Evolutionary conservation across 2,888 invertebrate genomes (phyloP), one percentile per base, ranked within the genome.

Genomic region (Eulithis testata): DNA sequence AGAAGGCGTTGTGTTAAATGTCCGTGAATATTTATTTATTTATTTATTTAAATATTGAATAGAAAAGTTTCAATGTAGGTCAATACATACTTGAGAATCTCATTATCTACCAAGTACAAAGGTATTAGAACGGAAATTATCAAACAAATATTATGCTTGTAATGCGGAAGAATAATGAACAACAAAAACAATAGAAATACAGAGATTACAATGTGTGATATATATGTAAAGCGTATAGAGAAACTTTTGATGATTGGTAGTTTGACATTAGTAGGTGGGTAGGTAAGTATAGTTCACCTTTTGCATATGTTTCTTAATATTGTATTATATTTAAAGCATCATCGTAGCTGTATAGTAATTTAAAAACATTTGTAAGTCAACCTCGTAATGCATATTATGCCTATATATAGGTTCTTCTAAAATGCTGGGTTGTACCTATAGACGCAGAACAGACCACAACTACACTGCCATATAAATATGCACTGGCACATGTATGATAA

Each of bases 401-500:
- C 75, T 73, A 76, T 76, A 76, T 76, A 78, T 21, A 78, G 71
- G 70, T 76, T 77, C 77, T 73, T 76, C 72, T 77, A 53, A 76
- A 76, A 76, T 76, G 74, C 72, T 78, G 75, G 77, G 80, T 77
- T 78, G 72, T 73, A 21, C 21, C 21, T 21, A 76, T 60, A 56
- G 60, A 61, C 68, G 65, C 66, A 69, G 57, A 56, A 73, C 67
- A 68, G 49, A 68, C 63, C 66, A 66, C 65, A 52, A 66, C 59
- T 60, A 55, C 63, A 63, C 44, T 56, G 58, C 55, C 65, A 68
- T 67, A 60, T 52, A 57, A 31, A 66, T 60, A 70, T 54, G 63
- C 60, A 64, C 31, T 64, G 51, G 65, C 66, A 60, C 44, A 72
- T 73, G 75, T 74, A 69, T 72, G 76, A 73, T 75, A 68, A 76